Base-by-base conservation (phyloP, 2,888 invertebrate genomes). In the Hypena proboscidalis region DNA sequence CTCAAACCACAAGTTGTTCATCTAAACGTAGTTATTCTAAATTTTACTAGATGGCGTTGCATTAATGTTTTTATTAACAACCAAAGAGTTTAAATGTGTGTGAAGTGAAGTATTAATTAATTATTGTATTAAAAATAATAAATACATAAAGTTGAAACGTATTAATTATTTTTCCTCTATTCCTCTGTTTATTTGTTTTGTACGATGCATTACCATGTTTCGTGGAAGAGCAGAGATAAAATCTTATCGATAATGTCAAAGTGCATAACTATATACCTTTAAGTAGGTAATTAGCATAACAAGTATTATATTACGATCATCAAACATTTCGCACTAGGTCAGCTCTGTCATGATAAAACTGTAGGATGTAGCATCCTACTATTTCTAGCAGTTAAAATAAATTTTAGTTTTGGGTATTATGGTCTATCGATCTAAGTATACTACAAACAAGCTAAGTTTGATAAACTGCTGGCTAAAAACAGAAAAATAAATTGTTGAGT, bases 31-130 rank as follows among this genome's bases (percentile, higher is more conserved):
- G 44, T 58, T 61, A 19, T 36, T 9, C n/a, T 19, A 14, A 33
- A 7, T 26, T 30, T 3, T 50, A 54, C 53, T 71, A 86, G 85
- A 80, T 83, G 81, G 79, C 83, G 71, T 48, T 74, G 43, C 49
- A 55, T 39, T 30, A 41, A 49, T 32, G 45, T 42, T 31, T 40
- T 29, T 17, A 40, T 37, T 31, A 32, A 45, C 36, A 25, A 57
- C 62, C 64, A 64, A 72, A 75, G 68, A 69, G 6, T 20, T 22
- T 51, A 58, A 47, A 34, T 49, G 51, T 43, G 60, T 62, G 64
- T 61, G 68, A 61, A 42, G 31, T 55, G 34, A 41, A 41, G 32
- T 46, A 35, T 50, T 50, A 32, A 36, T 32, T 31, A 43, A 30
- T 32, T 42, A 53, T 54, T 52, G 52, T 62, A 54, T 41, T 31